A percentile compares a stretch with the other conserved stretches of the same genome.
These are phyloP conservation scores for Dolichomitus sp. DNA, from an alignment of 2,888 invertebrate genomes.

Conservation along the genomic window DNA sequence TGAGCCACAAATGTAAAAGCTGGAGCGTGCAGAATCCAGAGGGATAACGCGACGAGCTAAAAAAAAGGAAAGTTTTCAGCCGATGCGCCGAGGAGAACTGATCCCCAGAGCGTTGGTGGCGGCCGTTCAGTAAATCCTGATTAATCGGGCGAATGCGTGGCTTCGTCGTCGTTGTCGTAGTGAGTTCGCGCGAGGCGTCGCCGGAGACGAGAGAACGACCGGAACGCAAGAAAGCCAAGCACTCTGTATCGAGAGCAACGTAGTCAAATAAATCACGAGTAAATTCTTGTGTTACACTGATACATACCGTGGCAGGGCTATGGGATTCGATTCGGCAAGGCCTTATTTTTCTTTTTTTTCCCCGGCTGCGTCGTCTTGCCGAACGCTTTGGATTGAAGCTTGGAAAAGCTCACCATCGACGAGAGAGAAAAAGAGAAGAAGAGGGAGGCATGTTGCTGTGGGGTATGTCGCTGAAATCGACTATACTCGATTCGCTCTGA, in stretches of 20 bases:
- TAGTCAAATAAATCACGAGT: slow-evolving; percentile 74
- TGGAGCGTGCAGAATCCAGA: slow-evolving; percentile 39
- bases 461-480: slow-evolving; percentile 53
- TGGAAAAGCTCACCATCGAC: slow-evolving; percentile 42
- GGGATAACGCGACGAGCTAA: slow-evolving; percentile 23
- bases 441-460: slow-evolving; percentile 15
- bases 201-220: slow-evolving; percentile 58
- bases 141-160: slow-evolving; percentile 68
- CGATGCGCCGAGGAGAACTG: slow-evolving; percentile 39
- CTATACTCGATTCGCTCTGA: slow-evolving; percentile 60
- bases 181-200: slow-evolving; percentile 26
- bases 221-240: slow-evolving; percentile 69
- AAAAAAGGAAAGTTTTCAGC: slow-evolving; percentile 41
- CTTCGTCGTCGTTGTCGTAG: slow-evolving; percentile 53
- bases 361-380: slow-evolving; percentile 59
- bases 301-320: slow-evolving; percentile 41
- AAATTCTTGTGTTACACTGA: slow-evolving; percentile 63
- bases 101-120: slow-evolving; percentile 54
- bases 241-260: slow-evolving; percentile 72
- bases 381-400: slow-evolving; percentile 65
- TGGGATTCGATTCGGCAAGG: slow-evolving; percentile 72
- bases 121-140: slow-evolving; percentile 67
- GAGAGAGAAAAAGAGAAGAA: slow-evolving; percentile 19
- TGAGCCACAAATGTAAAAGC: slow-evolving; percentile 22
- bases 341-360: slow-evolving; percentile 57